Percentiles rank a stretch among this genome's conserved stretches.
Conservation (phyloP, 35 echinoderm and acorn worm species). For the Lytechinus pictus region DNA sequence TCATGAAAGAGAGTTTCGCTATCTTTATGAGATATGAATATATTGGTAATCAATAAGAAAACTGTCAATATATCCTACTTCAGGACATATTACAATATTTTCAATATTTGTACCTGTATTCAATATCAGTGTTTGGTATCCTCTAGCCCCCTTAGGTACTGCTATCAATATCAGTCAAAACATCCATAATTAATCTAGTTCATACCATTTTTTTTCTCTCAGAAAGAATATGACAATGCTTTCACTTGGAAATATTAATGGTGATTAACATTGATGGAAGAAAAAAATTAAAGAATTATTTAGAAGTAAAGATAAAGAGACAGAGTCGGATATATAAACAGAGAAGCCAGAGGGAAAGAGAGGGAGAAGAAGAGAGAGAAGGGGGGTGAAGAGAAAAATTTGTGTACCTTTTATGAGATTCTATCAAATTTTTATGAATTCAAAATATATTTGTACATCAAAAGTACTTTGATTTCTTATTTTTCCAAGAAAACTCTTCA, state of each 20-base stretch:
- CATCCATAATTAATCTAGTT: not conserved
- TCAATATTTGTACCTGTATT: not conserved
- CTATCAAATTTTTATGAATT: no score
- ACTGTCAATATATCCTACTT: not conserved
- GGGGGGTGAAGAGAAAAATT: no score
- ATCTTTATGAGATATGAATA: not conserved
- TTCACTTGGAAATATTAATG: not conserved
- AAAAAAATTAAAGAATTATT: no score
- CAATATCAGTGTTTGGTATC: not conserved
- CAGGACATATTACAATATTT: not conserved
- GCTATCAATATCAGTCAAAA: not conserved
- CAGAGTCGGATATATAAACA: not conserved
- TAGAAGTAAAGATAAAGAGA: no score
- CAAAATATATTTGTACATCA: no score
- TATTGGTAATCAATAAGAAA: not conserved
- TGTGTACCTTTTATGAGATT: no score
- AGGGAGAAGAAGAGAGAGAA: not conserved
- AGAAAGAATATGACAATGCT: not conserved
- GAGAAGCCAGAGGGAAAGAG: not conserved
- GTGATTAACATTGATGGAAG: not conserved
- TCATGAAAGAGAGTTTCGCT: not conserved
- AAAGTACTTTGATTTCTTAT: no score
- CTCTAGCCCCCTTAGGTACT: not conserved
- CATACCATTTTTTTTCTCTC: not conserved
- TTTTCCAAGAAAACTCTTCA: no score